Percentiles rank a stretch among this genome's conserved stretches.
phyloP scores from a whole-genome alignment of 2,888 invertebrate genomes.

The Drosophila testacea region DNA sequence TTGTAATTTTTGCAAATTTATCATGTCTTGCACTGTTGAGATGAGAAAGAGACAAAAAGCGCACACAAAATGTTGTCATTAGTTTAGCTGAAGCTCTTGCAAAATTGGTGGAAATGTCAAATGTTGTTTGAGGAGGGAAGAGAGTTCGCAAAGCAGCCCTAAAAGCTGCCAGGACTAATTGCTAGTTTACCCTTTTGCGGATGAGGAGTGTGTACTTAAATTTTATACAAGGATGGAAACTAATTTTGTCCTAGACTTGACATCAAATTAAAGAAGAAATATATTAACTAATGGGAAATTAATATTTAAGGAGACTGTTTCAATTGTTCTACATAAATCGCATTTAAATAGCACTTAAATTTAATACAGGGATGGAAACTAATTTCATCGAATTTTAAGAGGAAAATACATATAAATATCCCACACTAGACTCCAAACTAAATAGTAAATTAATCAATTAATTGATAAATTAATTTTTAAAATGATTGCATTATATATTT shows the following conservation, averaged over 20 bases:
- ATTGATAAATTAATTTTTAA: no score
- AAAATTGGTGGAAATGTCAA: conserved; percentile 55
- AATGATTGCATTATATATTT: no score
- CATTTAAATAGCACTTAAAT: no score
- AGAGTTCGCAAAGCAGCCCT: conserved; percentile 27
- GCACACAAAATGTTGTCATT: conserved; percentile 71
- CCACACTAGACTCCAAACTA: no score
- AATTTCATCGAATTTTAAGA: no score
- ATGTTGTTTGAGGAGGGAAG: conserved; percentile 5
- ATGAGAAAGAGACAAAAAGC: conserved; percentile 48
- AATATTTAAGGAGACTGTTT: background rate
- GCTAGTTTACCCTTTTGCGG: conserved; percentile 43
- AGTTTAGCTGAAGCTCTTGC: conserved; percentile 60
- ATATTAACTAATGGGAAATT: background rate
- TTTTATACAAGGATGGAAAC: conserved; percentile 57
- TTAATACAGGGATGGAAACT: no score
- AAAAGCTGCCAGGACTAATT: conserved; percentile 62
- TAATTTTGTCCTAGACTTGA: background rate
- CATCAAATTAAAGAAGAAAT: background rate
- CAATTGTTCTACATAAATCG: no score
- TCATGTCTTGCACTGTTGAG: conserved; percentile 85
- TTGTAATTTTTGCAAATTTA: conserved; percentile 89
- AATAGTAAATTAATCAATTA: no score
- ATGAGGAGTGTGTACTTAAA: conserved; percentile 20
- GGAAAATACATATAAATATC: no score